Base-by-base conservation (phyloP, 2,797 vertebrate genomes). In the Helostoma temminkii region DNA sequence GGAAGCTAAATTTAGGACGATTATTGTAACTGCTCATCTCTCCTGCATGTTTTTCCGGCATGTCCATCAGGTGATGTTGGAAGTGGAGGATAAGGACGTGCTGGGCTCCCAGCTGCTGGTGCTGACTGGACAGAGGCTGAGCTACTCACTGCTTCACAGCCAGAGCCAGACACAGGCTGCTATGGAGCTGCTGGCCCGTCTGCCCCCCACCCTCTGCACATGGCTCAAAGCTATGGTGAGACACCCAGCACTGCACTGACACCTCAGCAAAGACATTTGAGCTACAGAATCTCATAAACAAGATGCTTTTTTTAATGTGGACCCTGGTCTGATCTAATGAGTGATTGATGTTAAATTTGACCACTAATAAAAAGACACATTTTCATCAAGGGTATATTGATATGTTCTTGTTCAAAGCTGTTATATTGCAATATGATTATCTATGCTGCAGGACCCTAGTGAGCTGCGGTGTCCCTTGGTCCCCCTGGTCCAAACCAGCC, bases 201-300 rank as follows among this genome's bases (percentile, higher is more conserved):
- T 99, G 41, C 96, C 98, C 0, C 96, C 98, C 14, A 97, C 94
- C 0, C 95, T 99, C n/a, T 98, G 96, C 79, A 99, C 98, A 1
- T 99, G 98, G 98, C 94, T 99, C 58, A 99, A 98, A 83, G 97
- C 98, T 1, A 98, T 99, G 97, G 98, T 99, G 73, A 95, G 86
- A 46, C 49, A 22, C 21, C 7, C 50, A 19, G 24, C 24, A 28
- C 11, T 26, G 11, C 46, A 3, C 11, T 48, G 15, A n/a, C 19
- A n/a, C 6, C 21, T 9, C 8, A 25, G 19, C 19, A 8, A n/a
- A 36, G 19, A 62, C 19, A 37, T 42, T 37, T 42, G 30, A 14
- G 5, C 22, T 25, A 3, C 36, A 34, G 26, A 6, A 11, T 48
- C 26, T 36, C 11, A 42, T 5, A 50, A 15, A 19, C 5, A 42